Percentiles rank a stretch among this genome's conserved stretches.
Conservation (phyloP, 2,797 vertebrate species). For the Sebastolobus altivelis region DNA sequence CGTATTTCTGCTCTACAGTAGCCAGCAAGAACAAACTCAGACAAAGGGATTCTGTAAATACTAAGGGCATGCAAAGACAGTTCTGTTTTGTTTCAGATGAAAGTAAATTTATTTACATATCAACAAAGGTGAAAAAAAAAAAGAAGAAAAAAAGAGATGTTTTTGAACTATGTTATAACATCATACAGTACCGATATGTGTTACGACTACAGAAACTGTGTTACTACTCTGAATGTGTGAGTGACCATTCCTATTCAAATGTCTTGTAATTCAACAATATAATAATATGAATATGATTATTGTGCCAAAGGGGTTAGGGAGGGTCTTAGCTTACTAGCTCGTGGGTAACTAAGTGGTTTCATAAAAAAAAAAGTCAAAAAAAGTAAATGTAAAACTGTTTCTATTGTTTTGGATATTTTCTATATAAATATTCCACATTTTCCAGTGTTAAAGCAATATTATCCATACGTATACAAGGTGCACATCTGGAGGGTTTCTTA, state of each 20-base stretch:
- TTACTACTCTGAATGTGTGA: slow-evolving; percentile 82
- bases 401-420: slow-evolving; percentile 84
- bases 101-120: slow-evolving; percentile 76
- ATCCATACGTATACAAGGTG: slow-evolving; percentile 67
- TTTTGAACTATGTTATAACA: slow-evolving; percentile 74
- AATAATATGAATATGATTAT: slow-evolving; percentile 78
- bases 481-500: slow-evolving; percentile 63
- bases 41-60: slow-evolving; percentile 82
- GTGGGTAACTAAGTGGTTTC: slow-evolving; percentile 78
- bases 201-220: slow-evolving; percentile 80
- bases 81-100: slow-evolving; percentile 76
- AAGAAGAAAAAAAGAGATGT: slow-evolving; percentile 56
- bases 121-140: slow-evolving; percentile 69
- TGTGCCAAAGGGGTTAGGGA: slow-evolving; percentile 84
- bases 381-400: slow-evolving; percentile 80
- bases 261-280: slow-evolving; percentile 81
- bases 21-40: slow-evolving; percentile 78
- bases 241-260: slow-evolving; percentile 81
- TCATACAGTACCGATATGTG: slow-evolving; percentile 75
- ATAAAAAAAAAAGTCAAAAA: slow-evolving; percentile 68
- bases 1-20: slow-evolving; percentile 71
- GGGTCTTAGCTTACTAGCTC: slow-evolving; percentile 67
- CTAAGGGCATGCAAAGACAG: slow-evolving; percentile 83
- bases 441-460: slow-evolving; percentile 86
- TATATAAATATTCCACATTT: slow-evolving; percentile 81